These are phyloP conservation scores for Thripadectes ignobilis DNA, from an alignment of 2,797 vertebrate species.

Conservation along the genomic window DNA sequence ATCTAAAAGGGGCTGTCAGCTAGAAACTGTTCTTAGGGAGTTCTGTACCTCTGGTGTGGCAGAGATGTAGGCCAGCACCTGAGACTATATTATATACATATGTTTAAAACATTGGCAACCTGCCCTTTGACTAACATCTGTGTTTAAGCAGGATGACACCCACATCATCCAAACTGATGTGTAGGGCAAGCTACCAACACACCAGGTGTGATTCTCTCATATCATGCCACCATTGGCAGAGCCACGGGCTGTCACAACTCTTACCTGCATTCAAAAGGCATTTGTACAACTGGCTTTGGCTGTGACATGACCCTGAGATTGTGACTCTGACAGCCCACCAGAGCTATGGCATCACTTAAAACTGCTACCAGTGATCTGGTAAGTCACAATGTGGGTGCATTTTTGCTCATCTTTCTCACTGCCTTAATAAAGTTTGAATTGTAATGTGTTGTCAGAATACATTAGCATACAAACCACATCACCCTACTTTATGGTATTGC, in stretches of 20 bases:
- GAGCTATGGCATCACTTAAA: not conserved
- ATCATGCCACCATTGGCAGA: not conserved
- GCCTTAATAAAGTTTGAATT: not conserved
- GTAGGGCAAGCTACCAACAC: not conserved
- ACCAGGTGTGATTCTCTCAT: not conserved
- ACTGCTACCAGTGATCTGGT: rapidly evolving
- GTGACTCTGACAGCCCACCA: not conserved
- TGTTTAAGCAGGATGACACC: not conserved
- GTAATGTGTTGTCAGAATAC: not conserved
- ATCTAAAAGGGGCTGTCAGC: not conserved
- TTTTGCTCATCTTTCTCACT: not conserved
- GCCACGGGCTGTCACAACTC: not conserved
- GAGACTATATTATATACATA: not conserved
- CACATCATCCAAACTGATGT: not conserved
- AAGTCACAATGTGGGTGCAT: not conserved
- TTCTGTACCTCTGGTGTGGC: not conserved
- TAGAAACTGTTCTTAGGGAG: not conserved
- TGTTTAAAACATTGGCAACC: not conserved
- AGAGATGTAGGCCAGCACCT: not conserved
- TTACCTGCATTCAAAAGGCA: not conserved
- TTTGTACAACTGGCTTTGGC: not conserved
- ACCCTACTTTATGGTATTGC: not conserved
- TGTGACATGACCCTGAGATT: not conserved
- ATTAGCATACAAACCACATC: not conserved
- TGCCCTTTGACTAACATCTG: not conserved